Conservation (phyloP, 2,888 invertebrate species). For the Antheraea assamensis region DNA sequence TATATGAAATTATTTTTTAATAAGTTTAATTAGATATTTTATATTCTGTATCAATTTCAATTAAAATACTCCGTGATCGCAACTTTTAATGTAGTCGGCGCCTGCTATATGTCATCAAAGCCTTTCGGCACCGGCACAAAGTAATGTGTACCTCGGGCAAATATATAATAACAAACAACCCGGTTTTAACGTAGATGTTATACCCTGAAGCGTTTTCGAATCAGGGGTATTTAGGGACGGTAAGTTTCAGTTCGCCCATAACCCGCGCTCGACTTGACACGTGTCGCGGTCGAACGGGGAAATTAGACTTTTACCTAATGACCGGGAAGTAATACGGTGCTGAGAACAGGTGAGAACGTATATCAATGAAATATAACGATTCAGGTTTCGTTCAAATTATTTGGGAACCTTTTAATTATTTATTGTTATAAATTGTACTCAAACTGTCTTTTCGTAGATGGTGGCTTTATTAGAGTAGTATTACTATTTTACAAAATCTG, state of each 20-base stretch:
- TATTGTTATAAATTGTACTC: background rate
- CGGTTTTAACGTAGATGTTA: conserved; percentile 14
- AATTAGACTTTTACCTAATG: conserved; percentile 24
- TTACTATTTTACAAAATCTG: no score
- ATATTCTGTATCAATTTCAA: no score
- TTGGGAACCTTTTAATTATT: background rate
- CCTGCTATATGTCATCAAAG: no score
- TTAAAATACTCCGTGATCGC: no score
- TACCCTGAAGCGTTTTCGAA: conserved; percentile 42
- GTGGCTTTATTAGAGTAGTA: no score
- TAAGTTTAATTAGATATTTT: no score
- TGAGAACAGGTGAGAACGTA: conserved; percentile 9
- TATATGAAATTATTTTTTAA: no score
- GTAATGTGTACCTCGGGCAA: background rate
- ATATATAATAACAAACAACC: background rate
- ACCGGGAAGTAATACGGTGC: conserved; percentile 19
- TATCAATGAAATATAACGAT: conserved; percentile 17
- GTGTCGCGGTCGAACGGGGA: conserved; percentile 25
- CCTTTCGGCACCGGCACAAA: background rate
- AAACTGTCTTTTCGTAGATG: background rate
- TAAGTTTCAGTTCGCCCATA: conserved; percentile 33
- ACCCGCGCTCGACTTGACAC: conserved; percentile 27
- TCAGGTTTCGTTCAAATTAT: conserved; percentile 17
- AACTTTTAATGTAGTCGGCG: no score
- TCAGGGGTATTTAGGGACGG: conserved; percentile 46